Conservation (phyloP, 2,113 vertebrate genomes). For the Neotoma lepida region DNA sequence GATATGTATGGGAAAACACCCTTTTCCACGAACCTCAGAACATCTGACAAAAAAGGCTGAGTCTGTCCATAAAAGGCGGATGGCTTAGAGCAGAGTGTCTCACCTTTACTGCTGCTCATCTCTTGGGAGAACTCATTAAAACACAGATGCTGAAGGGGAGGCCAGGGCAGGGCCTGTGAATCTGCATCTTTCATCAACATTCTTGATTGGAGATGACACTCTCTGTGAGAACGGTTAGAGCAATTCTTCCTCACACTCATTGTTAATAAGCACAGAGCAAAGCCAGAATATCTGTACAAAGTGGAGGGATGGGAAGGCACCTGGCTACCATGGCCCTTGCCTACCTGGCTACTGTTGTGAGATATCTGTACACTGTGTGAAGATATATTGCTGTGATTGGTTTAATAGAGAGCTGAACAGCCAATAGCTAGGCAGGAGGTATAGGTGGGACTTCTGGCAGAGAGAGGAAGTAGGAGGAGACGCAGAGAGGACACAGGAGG, state of each 20-base stretch:
- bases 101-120: neutral
- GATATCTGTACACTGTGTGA: neutral
- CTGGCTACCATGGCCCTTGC: neutral
- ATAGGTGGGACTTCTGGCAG: neutral
- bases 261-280: neutral
- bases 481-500: neutral
- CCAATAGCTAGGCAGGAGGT: neutral
- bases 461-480: neutral
- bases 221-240: neutral
- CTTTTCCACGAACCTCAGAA: neutral
- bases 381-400: neutral
- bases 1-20: neutral
- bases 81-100: neutral
- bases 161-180: neutral
- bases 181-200: neutral
- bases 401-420: neutral
- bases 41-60: neutral
- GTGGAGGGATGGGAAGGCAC: neutral
- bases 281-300: neutral
- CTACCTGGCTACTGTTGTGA: neutral
- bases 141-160: neutral
- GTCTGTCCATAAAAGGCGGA: neutral
- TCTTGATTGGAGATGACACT: neutral
- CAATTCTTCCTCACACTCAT: neutral
- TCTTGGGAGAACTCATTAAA: neutral